Percentiles rank a stretch among this genome's conserved stretches.
phyloP scores from a whole-genome alignment of 2,113 vertebrate genomes.

The Gopherus flavomarginatus region DNA sequence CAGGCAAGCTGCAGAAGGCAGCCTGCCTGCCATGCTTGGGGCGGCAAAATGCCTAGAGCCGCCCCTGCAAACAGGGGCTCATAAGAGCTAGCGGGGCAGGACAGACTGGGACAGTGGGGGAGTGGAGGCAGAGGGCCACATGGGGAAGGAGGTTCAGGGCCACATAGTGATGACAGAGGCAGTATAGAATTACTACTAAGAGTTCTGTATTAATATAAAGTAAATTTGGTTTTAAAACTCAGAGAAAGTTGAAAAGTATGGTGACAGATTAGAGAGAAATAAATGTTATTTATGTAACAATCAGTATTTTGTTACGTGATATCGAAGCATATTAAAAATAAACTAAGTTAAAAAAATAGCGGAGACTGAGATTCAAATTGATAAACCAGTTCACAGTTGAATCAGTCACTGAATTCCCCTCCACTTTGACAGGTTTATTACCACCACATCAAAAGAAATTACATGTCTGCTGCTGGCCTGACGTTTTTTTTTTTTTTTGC shows the following conservation, averaged over 20 bases:
- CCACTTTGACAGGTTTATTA: neutral
- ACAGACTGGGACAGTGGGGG: too few species aligned
- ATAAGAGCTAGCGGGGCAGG: too few species aligned
- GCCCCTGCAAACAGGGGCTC: too few species aligned
- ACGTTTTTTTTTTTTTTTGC: neutral
- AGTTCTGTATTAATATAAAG: neutral
- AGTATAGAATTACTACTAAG: too few species aligned
- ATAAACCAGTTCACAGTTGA: neutral
- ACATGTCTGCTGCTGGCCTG: neutral
- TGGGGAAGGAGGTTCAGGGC: too few species aligned
- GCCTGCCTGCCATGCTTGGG: too few species aligned
- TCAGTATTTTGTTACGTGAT: neutral
- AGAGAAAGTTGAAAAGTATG: constrained; percentile 42
- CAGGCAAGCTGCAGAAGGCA: too few species aligned
- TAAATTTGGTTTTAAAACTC: neutral
- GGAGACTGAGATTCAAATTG: neutral
- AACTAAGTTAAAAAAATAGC: neutral
- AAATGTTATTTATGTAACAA: constrained; percentile 9
- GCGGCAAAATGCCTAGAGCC: too few species aligned
- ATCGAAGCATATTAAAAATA: neutral
- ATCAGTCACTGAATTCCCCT: neutral
- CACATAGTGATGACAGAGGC: too few species aligned
- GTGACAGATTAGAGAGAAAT: constrained; percentile 41
- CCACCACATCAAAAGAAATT: neutral
- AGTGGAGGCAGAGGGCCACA: too few species aligned